A percentile compares a stretch with the other conserved stretches of the same genome.
These are phyloP conservation scores for Rafetus swinhoei DNA, from an alignment of 2,113 vertebrate species.

Conservation along the genomic window DNA sequence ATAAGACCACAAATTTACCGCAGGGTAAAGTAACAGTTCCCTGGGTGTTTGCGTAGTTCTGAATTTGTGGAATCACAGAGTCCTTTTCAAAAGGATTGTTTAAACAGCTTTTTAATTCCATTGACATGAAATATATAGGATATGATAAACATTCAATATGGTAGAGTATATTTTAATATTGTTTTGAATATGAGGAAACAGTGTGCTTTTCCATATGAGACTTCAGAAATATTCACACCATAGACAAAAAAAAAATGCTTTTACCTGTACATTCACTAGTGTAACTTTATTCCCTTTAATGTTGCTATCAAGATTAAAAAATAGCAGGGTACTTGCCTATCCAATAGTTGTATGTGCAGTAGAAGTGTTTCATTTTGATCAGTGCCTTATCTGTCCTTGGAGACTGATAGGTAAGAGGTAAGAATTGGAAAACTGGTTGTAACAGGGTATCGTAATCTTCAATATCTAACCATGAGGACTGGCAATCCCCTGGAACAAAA, in stretches of 20 bases:
- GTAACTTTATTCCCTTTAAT: not conserved
- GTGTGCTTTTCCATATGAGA: not conserved
- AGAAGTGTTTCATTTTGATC: not conserved
- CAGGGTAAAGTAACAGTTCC: not conserved
- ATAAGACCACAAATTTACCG: not conserved
- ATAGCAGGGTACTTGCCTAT: not conserved
- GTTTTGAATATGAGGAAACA: not conserved
- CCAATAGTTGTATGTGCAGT: not conserved
- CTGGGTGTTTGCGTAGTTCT: not conserved
- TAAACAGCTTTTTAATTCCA: not conserved
- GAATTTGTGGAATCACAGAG: not conserved
- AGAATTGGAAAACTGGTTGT: not conserved
- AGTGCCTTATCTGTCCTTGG: not conserved
- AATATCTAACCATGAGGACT: not conserved
- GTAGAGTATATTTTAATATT: not conserved
- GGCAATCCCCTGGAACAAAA: not conserved
- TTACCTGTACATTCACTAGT: rapidly evolving
- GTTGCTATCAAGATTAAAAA: not conserved
- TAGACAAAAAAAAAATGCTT: not conserved
- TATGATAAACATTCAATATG: not conserved
- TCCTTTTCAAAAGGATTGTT: not conserved
- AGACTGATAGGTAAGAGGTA: not conserved
- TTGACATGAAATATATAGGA: not conserved
- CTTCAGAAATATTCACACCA: not conserved
- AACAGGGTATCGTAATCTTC: not conserved